phyloP scores from a whole-genome alignment of 2,797 vertebrate genomes.

The Tapirus indicus region DNA sequence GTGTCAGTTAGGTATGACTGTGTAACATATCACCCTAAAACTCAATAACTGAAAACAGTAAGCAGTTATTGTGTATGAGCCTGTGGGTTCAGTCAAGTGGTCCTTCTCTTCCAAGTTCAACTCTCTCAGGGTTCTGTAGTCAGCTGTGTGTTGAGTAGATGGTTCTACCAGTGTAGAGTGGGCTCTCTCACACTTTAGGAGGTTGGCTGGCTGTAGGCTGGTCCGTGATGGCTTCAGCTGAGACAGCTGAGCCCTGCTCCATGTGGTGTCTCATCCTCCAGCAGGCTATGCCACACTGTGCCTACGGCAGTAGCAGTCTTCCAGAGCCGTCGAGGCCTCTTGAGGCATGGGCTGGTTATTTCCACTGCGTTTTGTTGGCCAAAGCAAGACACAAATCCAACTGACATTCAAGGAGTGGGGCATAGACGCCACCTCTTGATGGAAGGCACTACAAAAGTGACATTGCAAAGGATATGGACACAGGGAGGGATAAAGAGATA shows the following conservation, averaged over 20 bases:
- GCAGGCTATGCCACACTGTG: no score
- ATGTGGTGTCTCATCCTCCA: background rate
- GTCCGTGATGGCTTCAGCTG: background rate
- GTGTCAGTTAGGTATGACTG: background rate
- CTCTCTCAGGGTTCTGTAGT: background rate
- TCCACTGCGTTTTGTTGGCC: background rate
- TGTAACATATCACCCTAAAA: background rate
- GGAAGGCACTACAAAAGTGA: background rate
- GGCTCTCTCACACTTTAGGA: accelerated
- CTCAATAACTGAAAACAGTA: background rate
- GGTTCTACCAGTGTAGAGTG: background rate
- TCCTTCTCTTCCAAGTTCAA: background rate
- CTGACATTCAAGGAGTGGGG: background rate
- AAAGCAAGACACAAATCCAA: background rate
- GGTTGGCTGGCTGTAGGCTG: background rate
- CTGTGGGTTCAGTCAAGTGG: background rate
- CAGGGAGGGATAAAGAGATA: background rate
- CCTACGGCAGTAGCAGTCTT: accelerated
- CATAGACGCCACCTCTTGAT: background rate
- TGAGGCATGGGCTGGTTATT: background rate
- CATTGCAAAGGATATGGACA: no score
- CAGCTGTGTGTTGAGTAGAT: no score
- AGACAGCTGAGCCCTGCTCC: background rate
- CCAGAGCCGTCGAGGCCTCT: background rate
- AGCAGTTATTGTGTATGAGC: background rate